Percentiles rank a stretch among this genome's conserved stretches.
phyloP scores from a whole-genome alignment of 2,888 invertebrate species.

The Euplexia lucipara region DNA sequence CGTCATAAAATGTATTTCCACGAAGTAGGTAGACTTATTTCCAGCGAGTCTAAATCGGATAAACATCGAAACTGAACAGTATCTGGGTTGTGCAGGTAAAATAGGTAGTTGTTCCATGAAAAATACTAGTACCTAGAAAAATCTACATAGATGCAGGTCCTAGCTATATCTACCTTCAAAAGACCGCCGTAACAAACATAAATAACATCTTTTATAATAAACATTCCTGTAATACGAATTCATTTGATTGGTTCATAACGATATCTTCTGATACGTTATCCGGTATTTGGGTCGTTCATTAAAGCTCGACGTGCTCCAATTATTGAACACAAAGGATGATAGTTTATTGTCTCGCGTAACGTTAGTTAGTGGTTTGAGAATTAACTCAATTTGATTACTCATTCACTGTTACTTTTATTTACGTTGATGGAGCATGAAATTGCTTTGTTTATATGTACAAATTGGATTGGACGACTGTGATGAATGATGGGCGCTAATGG shows the following conservation, averaged over 20 bases:
- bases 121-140: no score
- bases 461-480: conserved; percentile 24
- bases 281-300: conserved; percentile 75
- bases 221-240: neutral
- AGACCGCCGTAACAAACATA: neutral
- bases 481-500: conserved; percentile 34
- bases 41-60: no score
- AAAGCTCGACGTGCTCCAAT: conserved; percentile 73
- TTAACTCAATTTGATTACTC: conserved; percentile 57
- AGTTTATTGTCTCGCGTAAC: conserved; percentile 69
- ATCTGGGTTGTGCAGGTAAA: no score
- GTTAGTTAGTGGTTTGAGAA: conserved; percentile 37
- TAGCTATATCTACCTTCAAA: no score
- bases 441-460: conserved; percentile 43
- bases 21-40: no score
- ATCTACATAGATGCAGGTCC: no score
- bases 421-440: conserved; percentile 52
- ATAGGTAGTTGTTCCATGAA: no score
- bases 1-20: no score
- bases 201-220: neutral
- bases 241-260: conserved; percentile 65
- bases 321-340: conserved; percentile 77
- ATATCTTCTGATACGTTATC: conserved; percentile 65
- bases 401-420: conserved; percentile 38
- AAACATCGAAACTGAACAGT: no score